Evolutionary conservation across 2,797 vertebrate genomes (phyloP), one percentile per base, ranked within the genome.

Genomic region (Lycodopsis pacificus): DNA sequence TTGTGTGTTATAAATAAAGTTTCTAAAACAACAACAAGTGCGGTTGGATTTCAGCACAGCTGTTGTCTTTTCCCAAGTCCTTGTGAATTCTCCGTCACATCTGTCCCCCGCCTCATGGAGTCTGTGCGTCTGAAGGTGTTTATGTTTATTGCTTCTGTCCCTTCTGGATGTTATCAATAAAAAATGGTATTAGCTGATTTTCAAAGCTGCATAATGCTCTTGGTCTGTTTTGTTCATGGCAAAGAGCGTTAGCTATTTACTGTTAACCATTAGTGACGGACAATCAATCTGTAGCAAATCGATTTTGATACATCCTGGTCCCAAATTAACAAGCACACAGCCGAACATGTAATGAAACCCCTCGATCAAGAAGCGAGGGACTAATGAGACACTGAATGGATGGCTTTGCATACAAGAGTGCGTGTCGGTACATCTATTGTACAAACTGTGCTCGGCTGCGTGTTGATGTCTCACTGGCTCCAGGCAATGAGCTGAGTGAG

Each of bases 401-500:
- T 51, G 38, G 13, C 14, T 65, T 42, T 59, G 17, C 22, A 40
- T 22, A 5, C 19, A 20, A 32, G 7, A 25, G 19, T 36, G 25
- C 17, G 25, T 30, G 44, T 34, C 61, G 48, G 22, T 48, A 2
- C 3, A 32, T 65, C 17, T 42, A 27, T 44, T 15, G 30, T 48
- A 7, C 46, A 20, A 48, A 20, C 4, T 48, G 46, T 48, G 20
- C 53, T 54, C 25, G 56, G 68, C 32, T 72, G 69, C 9, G 17
- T 40, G 54, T 49, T 36, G 7, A 72, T 42, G 57, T 71, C 58
- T 73, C 12, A 5, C 67, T 73, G 40, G 32, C 30, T 64, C 27
- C 57, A 49, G 48, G 65, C 59, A 73, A 82, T 76, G 62, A 79
- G 38, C 44, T 63, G 48, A 75, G 34, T 38, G 25, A 72, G 32